Evolutionary conservation across 2,888 invertebrate genomes (phyloP), one percentile per base, ranked within the genome.

Genomic region (Galeruca laticollis): DNA sequence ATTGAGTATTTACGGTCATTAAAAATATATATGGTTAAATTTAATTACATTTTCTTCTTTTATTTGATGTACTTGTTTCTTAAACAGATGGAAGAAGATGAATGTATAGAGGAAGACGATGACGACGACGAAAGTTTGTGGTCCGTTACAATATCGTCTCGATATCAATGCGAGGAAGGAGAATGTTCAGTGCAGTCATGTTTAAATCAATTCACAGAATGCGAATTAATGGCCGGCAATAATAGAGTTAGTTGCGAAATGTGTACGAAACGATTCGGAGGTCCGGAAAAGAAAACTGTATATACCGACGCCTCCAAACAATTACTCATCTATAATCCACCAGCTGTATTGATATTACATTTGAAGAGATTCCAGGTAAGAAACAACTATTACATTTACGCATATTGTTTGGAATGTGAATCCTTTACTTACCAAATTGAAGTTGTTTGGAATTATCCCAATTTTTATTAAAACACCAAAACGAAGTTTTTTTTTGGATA

Each of bases 321-420:
- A 77, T 91, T 95, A 84, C 88, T 98, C 47, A 92, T 99, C 35
- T 94, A 94, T 74, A 92, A 92, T 81, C 97, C 97, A 26, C 99
- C 99, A 0, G 94, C 97, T 4, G 93, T 99, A 63, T 88, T 99
- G 1, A 99, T 98, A 65, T 87, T 99, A 21, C 99, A 99, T 83
- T 86, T 99, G 74, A 99, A 99, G 86, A 88, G 99, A 73, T 99
- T 99, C 87, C 97, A 98, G 87, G 91, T 97, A 81, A 75, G 73
- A 49, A 49, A 49, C n/a, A 15, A 15, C 47, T 11, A 47, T 13
- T n/a, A n/a, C n/a, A n/a, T n/a, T n/a, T n/a, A n/a, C n/a, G n/a
- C 26, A 26, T 5, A 26, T 26, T 6, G 26, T 5, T 6, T 26
- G 26, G 26, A 26, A 26, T 26, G n/a, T n/a, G n/a, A n/a, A n/a